Base-by-base conservation (phyloP, 2,888 invertebrate species). In the Dasypogon diadema region DNA sequence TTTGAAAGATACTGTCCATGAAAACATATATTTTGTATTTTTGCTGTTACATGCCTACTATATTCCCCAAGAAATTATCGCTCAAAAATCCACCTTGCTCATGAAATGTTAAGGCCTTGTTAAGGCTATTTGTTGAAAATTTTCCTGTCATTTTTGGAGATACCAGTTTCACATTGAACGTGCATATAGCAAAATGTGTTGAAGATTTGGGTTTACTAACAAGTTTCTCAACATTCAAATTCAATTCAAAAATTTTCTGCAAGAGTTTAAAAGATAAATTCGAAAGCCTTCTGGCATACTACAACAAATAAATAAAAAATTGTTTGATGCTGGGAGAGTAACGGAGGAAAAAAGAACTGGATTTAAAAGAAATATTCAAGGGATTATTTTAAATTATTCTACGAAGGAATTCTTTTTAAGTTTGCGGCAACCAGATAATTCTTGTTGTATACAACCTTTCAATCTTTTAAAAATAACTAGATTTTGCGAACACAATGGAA, bases 11-110 rank as follows among this genome's bases (percentile, higher is more conserved):
- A 24, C 34, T 18, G 76, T 79, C 22, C 6, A 76, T 24, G 70
- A 74, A n/a, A 77, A 79, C 26, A 55, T 77, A 12, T 79, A 78
- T 75, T 78, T 68, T 16, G 21, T 34, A n/a, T 77, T 74, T 30
- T 21, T 56, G 8, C 55, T 75, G 6, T 18, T 77, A 1, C 77
- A 77, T 51, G 37, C 22, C 14, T 72, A 21, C 21, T 54, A 0
- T 72, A 26, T 16, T 56, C 21, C 6, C 34, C 16, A 2, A 56
- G 26, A 14, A 55, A 18, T 22, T 56, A 37, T 26, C 2, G 24
- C 12, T 21, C 42, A 42, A 73, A 56, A 42, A 1, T 8, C 58
- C 1, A 56, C 46, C 56, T 21, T 70, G 76, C 72, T 12, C 48
- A 78, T 77, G 30, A 70, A 34, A 63, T 79, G 24, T 74, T 79